Percentiles rank a stretch among this genome's conserved stretches.
Conservation (phyloP, 2,113 vertebrate genomes). For the Urocitellus parryii region DNA sequence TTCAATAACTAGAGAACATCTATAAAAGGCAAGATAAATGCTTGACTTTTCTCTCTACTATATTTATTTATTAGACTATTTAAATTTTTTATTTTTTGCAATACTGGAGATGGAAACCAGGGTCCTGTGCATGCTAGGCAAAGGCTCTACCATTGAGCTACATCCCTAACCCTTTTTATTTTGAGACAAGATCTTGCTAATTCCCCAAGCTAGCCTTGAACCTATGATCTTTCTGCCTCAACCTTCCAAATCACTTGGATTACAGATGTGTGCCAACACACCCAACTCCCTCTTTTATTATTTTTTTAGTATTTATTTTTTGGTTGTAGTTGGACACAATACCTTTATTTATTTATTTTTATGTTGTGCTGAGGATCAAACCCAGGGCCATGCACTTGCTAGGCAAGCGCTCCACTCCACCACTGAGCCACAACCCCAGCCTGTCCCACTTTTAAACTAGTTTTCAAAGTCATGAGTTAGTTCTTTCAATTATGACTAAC, state of each 20-base stretch:
- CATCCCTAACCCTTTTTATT: not conserved
- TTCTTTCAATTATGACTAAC: constrained; percentile 9
- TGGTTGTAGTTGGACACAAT: too few relatives aligned
- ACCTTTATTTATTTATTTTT: too few relatives aligned
- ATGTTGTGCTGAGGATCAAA: too few relatives aligned
- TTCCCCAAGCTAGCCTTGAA: not conserved
- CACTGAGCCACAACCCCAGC: too few relatives aligned
- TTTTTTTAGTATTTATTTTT: too few relatives aligned
- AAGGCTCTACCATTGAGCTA: not conserved
- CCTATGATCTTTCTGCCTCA: not conserved
- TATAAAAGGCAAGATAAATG: not conserved
- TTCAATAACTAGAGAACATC: constrained; percentile 24
- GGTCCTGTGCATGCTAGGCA: not conserved
- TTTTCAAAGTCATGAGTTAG: constrained; percentile 20
- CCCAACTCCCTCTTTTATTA: not conserved
- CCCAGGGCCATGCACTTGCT: too few relatives aligned
- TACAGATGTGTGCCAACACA: not conserved
- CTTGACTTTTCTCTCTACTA: not conserved
- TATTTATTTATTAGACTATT: too few relatives aligned
- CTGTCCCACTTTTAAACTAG: not conserved
- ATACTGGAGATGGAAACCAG: not conserved
- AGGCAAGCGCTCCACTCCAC: too few relatives aligned
- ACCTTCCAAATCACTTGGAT: not conserved
- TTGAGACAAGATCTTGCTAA: not conserved
- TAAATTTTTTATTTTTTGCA: not conserved